Evolutionary conservation across 1,140 invertebrate genomes (phyloP), one percentile per base, ranked within the genome.

Genomic region (Notospermus geniculatus): DNA sequence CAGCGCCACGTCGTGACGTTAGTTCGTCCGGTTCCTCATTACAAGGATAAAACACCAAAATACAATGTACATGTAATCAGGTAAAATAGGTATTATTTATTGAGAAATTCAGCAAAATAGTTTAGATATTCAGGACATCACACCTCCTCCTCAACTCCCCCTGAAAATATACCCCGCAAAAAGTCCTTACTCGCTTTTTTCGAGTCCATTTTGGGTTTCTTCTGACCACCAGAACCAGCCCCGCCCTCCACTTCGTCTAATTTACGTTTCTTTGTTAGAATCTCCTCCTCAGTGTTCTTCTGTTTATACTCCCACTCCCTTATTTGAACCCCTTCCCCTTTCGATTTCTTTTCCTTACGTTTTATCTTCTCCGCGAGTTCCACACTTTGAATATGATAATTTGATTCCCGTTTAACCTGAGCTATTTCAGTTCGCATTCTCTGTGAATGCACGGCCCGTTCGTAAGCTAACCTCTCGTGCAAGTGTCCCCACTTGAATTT

Each of bases 401-500:
- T 89, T 0, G 91, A 88, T 83, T 97, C 92, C 74, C 69, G 62
- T 80, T 95, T 95, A 0, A 90, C 93, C 74, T 94, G 90, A 4
- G 91, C 86, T 54, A 98, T 91, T 84, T 97, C 95, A 19, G 89
- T 87, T 64, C 89, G 81, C 45, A 97, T 77, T 77, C 90, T 87
- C 77, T 97, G 93, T 75, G 92, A 89, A 67, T 88, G 88, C 7
- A 92, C 89, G 30, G 91, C 91, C 76, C 88, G 88, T 81, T 98
- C 95, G 83, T 97, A 96, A 17, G 90, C 77, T 60, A 97, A 82
- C 71, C 93, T 86, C 82, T 97, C 95, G 74, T 90, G 92, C 22
- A 98, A 83, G 83, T 98, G 93, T 53, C 88, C 84, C 95, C 95
- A 98, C 81, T 96, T 96, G 76, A 98, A 98, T 65, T 88, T 72